Conservation (phyloP, 1,140 invertebrate genomes). For the Dendrolimus kikuchii region DNA sequence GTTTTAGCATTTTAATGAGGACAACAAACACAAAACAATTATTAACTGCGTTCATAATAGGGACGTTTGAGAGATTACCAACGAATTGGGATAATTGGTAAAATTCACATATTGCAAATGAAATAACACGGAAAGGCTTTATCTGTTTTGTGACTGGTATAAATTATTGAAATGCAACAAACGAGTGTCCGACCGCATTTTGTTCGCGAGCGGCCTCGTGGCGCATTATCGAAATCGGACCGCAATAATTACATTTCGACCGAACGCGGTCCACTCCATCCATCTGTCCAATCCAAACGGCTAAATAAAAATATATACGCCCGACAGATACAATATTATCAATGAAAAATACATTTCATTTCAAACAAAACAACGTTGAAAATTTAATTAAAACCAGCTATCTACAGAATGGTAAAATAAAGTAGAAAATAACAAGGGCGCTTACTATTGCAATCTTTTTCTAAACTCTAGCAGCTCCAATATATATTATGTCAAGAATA, state of each 20-base stretch:
- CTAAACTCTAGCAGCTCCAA: too few relatives aligned
- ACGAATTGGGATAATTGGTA: constrained; percentile 20
- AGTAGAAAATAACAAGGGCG: too few relatives aligned
- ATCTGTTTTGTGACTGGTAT: constrained; percentile 47
- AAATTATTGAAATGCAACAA: constrained; percentile 67
- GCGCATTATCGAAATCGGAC: constrained; percentile 66
- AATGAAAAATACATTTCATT: constrained; percentile 43
- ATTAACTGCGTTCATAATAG: too few relatives aligned
- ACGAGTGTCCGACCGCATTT: constrained; percentile 58
- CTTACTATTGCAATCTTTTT: too few relatives aligned
- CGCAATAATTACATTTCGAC: constrained; percentile 66
- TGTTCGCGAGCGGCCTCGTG: constrained; percentile 48
- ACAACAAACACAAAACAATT: too few relatives aligned
- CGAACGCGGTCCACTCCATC: constrained; percentile 52
- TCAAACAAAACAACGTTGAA: constrained; percentile 21
- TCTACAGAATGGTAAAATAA: background rate
- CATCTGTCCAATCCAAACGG: constrained; percentile 43
- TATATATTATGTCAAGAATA: too few relatives aligned
- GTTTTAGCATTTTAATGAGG: too few relatives aligned
- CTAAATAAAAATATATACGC: constrained; percentile 49
- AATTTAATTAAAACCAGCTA: constrained; percentile 29
- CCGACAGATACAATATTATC: constrained; percentile 50
- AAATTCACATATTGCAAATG: constrained; percentile 17
- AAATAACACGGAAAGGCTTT: constrained; percentile 50
- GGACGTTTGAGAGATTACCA: constrained; percentile 11